Percentiles rank a stretch among this genome's conserved stretches.
Conservation (phyloP, 37 sponge, comb jelly and placozoan species). For the Crambe crambe region DNA sequence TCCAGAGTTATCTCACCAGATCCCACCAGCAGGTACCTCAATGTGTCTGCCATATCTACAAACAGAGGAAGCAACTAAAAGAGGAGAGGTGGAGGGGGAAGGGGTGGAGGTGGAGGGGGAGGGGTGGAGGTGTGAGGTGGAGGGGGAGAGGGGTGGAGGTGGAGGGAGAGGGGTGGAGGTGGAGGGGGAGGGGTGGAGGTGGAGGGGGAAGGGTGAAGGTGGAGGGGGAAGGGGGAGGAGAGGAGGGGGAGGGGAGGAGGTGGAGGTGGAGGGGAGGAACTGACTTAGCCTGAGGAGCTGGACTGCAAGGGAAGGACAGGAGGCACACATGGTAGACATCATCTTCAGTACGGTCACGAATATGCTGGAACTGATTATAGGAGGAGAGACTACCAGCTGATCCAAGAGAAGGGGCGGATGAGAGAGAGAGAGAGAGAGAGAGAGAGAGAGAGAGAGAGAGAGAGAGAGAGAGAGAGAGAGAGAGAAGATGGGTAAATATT, state of each 20-base stretch:
- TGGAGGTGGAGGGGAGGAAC: not conserved
- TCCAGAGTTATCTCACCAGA: conserved; percentile 65
- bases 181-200: not conserved
- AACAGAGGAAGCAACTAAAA: too few relatives aligned
- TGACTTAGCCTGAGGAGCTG: conserved; percentile 87
- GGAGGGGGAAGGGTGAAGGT: not conserved
- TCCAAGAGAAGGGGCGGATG: not conserved
- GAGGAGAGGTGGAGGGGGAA: not conserved
- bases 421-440: not conserved
- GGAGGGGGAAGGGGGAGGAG: not conserved
- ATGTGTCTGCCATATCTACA: conserved; percentile 79
- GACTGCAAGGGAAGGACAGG: conserved; percentile 80
- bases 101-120: not conserved
- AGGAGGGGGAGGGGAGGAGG: not conserved
- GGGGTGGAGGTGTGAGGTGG: not conserved
- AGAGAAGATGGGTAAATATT: not conserved
- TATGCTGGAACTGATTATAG: conserved; percentile 74
- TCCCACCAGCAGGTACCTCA: conserved; percentile 73
- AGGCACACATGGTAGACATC: conserved; percentile 71
- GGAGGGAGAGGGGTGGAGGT: not conserved
- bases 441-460: not conserved
- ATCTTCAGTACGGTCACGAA: conserved; percentile 82
- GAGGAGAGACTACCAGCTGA: conserved; percentile 89
- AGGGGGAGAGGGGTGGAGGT: not conserved
- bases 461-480: conserved; percentile 1